Conservation (phyloP, 2,888 invertebrate species). For the Netelia virgata region DNA sequence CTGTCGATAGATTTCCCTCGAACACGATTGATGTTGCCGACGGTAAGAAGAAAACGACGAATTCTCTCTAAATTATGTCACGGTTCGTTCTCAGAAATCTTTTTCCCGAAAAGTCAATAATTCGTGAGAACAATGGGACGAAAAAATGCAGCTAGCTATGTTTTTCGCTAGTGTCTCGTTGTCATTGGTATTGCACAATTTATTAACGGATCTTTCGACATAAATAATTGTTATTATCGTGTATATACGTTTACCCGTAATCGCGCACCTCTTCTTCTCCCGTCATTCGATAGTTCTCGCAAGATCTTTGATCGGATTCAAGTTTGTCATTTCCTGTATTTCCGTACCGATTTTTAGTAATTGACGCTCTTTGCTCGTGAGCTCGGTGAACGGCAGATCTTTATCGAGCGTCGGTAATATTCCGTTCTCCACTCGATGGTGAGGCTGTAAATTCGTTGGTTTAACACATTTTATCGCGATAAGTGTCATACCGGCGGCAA, state of each 20-base stretch:
- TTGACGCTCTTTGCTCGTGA: not conserved
- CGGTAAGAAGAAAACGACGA: no score
- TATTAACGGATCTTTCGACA: conserved; percentile 20
- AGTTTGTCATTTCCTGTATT: conserved; percentile 45
- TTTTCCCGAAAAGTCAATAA: no score
- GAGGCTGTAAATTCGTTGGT: conserved; percentile 61
- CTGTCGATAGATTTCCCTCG: no score
- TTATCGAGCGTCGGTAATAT: conserved; percentile 14
- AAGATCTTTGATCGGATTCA: conserved; percentile 57
- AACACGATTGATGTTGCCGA: no score
- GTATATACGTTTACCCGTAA: conserved; percentile 44
- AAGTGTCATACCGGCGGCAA: conserved; percentile 68
- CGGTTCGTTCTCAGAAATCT: no score
- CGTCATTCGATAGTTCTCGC: conserved; percentile 70
- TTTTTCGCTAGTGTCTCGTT: no score
- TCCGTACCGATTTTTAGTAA: conserved; percentile 38
- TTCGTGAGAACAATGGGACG: no score
- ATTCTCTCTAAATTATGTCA: no score
- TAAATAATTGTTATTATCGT: conserved; percentile 68
- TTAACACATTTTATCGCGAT: conserved; percentile 69
- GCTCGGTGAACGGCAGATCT: conserved; percentile 21
- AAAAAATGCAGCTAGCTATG: no score
- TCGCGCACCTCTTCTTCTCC: conserved; percentile 66
- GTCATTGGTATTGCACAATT: not conserved
- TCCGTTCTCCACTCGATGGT: conserved; percentile 29